These are phyloP conservation scores for Betta splendens DNA, from an alignment of 2,797 vertebrate genomes.

Conservation along the genomic window DNA sequence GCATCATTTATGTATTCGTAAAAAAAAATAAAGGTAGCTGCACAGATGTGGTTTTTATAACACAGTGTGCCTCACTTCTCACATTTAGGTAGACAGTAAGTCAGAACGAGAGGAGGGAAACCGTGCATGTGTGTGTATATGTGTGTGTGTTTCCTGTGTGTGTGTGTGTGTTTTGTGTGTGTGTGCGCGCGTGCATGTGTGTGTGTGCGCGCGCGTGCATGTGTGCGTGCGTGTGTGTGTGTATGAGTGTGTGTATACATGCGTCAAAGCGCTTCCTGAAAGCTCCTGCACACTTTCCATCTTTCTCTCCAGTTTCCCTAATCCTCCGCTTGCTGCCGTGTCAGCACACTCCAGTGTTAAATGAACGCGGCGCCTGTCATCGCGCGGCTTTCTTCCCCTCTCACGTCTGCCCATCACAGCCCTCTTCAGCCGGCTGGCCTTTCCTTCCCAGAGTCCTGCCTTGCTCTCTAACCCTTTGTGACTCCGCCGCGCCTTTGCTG, in stretches of 20 bases:
- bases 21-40: background rate
- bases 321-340: conserved; percentile 50
- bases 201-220: too few species aligned
- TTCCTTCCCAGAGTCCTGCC: too few species aligned
- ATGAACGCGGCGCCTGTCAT: conserved; percentile 28
- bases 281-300: conserved; percentile 25
- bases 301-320: conserved; percentile 40
- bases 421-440: conserved; percentile 12
- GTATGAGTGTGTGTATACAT: background rate
- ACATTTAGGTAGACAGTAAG: conserved; percentile 31
- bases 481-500: too few species aligned
- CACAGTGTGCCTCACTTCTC: background rate
- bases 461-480: too few species aligned
- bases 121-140: background rate
- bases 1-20: conserved; percentile 11
- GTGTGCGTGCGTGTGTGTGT: background rate
- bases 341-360: conserved; percentile 52
- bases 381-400: conserved; percentile 30
- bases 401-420: conserved; percentile 31
- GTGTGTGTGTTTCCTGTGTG: background rate
- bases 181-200: too few species aligned
- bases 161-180: background rate
- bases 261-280: conserved; percentile 15
- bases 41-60: conserved; percentile 6
- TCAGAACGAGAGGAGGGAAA: conserved; percentile 18